Conservation (phyloP, 2,113 vertebrate genomes). For the Bucco capensis region DNA sequence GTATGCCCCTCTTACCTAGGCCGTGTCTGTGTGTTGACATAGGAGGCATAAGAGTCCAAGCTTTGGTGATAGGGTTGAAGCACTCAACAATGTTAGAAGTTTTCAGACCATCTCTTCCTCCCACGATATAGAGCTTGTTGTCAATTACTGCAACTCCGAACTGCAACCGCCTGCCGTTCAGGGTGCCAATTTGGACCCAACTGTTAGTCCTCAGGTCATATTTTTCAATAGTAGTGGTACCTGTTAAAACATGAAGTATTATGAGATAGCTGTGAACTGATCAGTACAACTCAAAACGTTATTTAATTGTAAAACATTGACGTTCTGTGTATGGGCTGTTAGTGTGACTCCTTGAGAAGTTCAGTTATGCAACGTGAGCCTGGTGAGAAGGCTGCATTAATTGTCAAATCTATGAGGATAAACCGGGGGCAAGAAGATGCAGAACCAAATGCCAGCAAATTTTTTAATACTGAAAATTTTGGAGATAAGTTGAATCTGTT, state of each 20-base stretch:
- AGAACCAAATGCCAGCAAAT: neutral
- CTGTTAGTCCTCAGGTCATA: slow-evolving; percentile 93
- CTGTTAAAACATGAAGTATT: slow-evolving; percentile 51
- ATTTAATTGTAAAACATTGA: neutral
- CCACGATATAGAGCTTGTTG: slow-evolving; percentile 93
- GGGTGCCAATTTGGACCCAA: slow-evolving; percentile 88
- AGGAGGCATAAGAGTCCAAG: slow-evolving; percentile 93
- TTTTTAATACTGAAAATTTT: neutral
- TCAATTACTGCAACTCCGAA: slow-evolving; percentile 96
- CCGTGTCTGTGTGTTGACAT: slow-evolving; percentile 98
- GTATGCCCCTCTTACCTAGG: slow-evolving; percentile 76
- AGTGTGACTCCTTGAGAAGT: neutral
- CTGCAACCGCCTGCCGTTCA: slow-evolving; percentile 90
- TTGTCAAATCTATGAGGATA: neutral
- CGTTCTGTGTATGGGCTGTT: neutral
- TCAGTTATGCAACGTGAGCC: rapidly evolving
- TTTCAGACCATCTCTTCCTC: slow-evolving; percentile 93
- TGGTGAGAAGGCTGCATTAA: neutral
- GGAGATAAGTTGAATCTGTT: neutral
- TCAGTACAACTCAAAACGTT: neutral
- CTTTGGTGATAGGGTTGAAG: slow-evolving; percentile 88
- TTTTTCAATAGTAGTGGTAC: slow-evolving; percentile 93
- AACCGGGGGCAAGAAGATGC: neutral
- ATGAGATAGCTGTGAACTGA: neutral
- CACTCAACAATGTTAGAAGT: slow-evolving; percentile 96